phyloP scores from a whole-genome alignment of 2,888 invertebrate genomes.

The Ectemnius continuus region DNA sequence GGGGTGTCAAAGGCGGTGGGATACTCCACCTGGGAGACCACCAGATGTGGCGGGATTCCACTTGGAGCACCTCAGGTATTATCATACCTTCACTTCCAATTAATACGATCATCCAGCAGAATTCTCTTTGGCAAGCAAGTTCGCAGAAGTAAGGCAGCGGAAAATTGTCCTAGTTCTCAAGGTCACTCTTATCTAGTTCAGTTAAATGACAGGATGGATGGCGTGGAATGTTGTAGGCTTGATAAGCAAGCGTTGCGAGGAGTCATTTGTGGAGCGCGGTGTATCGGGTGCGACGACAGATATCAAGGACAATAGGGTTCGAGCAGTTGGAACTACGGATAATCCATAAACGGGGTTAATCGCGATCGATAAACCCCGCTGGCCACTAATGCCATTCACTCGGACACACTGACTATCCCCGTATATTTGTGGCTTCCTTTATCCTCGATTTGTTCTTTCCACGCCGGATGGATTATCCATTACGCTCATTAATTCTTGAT shows the following conservation, averaged over 20 bases:
- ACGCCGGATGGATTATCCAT: not conserved
- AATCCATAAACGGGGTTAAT: conserved; percentile 47
- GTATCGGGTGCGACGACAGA: conserved; percentile 25
- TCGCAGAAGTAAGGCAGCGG: too few species aligned
- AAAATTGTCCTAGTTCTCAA: too few species aligned
- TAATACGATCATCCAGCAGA: too few species aligned
- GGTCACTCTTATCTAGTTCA: too few species aligned
- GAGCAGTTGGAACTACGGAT: conserved; percentile 39
- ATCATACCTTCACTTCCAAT: not conserved
- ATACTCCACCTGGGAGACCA: conserved; percentile 89
- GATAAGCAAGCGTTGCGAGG: conserved; percentile 18
- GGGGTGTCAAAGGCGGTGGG: conserved; percentile 85
- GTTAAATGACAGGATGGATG: too few species aligned
- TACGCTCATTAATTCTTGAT: conserved; percentile 24
- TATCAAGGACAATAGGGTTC: conserved; percentile 45
- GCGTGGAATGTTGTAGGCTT: conserved; percentile 2
- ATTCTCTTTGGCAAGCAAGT: too few species aligned
- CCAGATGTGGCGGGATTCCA: conserved; percentile 95
- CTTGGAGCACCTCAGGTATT: conserved; percentile 94
- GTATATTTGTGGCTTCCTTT: conserved; percentile 3
- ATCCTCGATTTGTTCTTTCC: too few species aligned
- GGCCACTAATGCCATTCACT: conserved; percentile 12
- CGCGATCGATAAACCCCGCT: conserved; percentile 37
- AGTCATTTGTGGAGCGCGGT: conserved; percentile 6
- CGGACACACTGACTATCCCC: not conserved